These are phyloP conservation scores for Aleiodes alternator DNA, from an alignment of 2,888 invertebrate genomes.

Conservation along the genomic window DNA sequence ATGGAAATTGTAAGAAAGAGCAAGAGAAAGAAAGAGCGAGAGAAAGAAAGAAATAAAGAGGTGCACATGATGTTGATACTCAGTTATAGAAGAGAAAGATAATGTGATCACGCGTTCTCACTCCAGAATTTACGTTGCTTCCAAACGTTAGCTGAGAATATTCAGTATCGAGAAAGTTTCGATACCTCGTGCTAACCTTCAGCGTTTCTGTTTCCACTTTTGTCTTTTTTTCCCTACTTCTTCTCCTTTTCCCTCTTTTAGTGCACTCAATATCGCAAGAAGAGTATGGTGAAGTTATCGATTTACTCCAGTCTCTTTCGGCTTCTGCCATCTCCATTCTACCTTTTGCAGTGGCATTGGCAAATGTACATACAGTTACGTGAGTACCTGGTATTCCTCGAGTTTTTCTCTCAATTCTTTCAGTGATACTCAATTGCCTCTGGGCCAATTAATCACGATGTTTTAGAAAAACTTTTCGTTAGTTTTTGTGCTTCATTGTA, in stretches of 20 bases:
- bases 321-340: conserved; percentile 5
- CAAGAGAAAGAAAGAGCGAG: background rate
- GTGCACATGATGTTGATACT: conserved; percentile 41
- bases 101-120: conserved; percentile 39
- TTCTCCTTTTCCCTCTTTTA: background rate
- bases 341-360: background rate
- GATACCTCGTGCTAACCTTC: conserved; percentile 39
- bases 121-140: conserved; percentile 31
- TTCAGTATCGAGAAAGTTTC: conserved; percentile 46
- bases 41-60: background rate
- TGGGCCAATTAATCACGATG: conserved; percentile 26
- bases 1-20: background rate
- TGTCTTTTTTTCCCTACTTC: background rate
- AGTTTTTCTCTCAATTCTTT: conserved; percentile 22
- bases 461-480: conserved; percentile 13
- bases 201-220: conserved; percentile 8
- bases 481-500: conserved; percentile 18
- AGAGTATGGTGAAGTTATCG: conserved; percentile 31
- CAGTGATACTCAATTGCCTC: background rate
- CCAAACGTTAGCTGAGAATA: conserved; percentile 38
- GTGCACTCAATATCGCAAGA: conserved; percentile 23
- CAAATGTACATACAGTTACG: conserved; percentile 26
- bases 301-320: conserved; percentile 17
- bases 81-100: conserved; percentile 33
- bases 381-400: conserved; percentile 16